Evolutionary conservation across 2,113 vertebrate genomes (phyloP), one percentile per base, ranked within the genome.

Genomic region (Hepsetus odoe): DNA sequence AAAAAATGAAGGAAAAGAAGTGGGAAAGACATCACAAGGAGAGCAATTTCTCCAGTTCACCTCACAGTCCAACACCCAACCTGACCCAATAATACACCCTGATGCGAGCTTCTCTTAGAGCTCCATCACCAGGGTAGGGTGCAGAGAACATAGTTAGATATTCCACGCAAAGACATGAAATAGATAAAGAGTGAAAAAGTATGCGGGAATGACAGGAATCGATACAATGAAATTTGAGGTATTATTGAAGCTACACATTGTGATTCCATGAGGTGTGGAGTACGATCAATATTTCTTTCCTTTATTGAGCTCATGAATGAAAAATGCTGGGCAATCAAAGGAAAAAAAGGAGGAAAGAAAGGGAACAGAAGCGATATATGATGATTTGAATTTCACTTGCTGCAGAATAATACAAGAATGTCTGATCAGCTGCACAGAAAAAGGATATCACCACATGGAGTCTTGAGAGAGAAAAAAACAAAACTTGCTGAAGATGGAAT

Each of bases 1-100:
- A 72, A 65, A n/a, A 83, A 80, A 62, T 76, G 59, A 61, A 38
- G 20, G 22, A 4, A 30, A 72, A 69, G 24, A 80, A 72, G 38
- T 24, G 24, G 58, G 68, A 71, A 49, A 79, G 73, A 44, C 66
- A 76, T 64, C 66, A 72, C 42, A 64, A 51, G 46, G 62, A 42
- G 22, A 22, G 59, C 72, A 35, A 71, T 65, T 55, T 56, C 76
- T 82, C 56, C 58, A 40, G 44, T 49, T 82, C 38, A 35, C 64
- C 46, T 61, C 55, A 65, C 33, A 74, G 30, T 76, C 79, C 72
- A 71, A 55, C 44, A 56, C 49, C 55, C 28, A n/a, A 22, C 53
- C 30, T 69, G 62, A 76, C 66, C 58, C 51, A 44, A 64, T 64
- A 68, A 56, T 28, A 28, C 4, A 56, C 20, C 26, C 56, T 46